A percentile compares a stretch with the other conserved stretches of the same genome.
phyloP scores from a whole-genome alignment of 2,113 vertebrate genomes.

The Glaucidium brasilianum region DNA sequence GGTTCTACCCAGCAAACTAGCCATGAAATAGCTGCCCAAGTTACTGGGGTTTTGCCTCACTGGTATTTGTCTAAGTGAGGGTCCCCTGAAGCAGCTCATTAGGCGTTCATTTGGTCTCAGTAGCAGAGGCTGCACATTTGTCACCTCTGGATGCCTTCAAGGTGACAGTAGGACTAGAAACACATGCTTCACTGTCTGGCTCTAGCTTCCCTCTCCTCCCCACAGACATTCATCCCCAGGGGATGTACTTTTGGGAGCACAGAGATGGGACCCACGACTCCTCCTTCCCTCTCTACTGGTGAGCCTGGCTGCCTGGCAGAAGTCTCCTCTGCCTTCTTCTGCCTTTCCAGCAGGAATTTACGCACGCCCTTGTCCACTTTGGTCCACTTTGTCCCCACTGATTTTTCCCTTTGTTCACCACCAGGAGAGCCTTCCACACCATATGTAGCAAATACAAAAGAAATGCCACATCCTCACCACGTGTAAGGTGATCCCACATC shows the following conservation, averaged over 20 bases:
- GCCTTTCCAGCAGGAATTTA: neutral
- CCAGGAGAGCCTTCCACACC: neutral
- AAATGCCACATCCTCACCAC: neutral
- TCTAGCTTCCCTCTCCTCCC: neutral
- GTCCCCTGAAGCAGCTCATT: neutral
- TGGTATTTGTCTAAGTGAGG: neutral
- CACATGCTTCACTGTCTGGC: neutral
- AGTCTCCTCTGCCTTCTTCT: neutral
- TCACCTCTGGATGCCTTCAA: neutral
- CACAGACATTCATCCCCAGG: neutral
- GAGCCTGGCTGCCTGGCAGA: neutral
- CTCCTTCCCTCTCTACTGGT: neutral
- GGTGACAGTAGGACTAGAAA: neutral
- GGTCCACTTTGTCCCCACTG: neutral
- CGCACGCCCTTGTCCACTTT: neutral
- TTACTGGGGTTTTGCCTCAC: neutral
- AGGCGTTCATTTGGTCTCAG: neutral
- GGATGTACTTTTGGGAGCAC: neutral
- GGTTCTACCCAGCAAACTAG: neutral
- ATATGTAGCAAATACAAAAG: neutral
- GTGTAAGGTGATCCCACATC: rapidly evolving
- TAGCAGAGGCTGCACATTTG: neutral
- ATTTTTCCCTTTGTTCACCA: neutral
- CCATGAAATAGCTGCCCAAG: neutral
- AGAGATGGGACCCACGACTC: neutral